These are phyloP conservation scores for Dysdera silvatica DNA, from an alignment of 1,140 invertebrate genomes.

Conservation along the genomic window DNA sequence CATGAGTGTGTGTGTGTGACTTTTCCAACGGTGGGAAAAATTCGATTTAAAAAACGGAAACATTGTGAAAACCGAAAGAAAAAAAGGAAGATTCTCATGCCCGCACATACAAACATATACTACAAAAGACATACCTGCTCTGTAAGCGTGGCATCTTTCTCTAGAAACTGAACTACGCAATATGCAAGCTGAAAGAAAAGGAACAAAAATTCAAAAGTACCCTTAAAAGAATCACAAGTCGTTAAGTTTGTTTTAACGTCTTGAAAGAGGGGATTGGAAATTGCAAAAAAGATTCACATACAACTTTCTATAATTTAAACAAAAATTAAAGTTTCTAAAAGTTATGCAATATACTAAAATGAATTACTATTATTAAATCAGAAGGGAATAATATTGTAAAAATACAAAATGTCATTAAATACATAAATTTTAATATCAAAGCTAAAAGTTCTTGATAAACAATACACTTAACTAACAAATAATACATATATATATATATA, in stretches of 20 bases:
- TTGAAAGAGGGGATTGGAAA: not conserved
- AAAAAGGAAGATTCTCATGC: no score
- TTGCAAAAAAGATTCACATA: not conserved
- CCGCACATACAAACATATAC: not conserved
- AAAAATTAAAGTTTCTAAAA: not conserved
- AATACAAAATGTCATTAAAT: no score
- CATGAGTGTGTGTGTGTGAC: no score
- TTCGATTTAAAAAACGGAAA: no score
- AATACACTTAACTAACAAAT: no score
- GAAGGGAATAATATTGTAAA: not conserved
- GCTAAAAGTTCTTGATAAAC: no score
- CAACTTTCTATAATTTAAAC: not conserved
- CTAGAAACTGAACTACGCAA: conserved; percentile 99
- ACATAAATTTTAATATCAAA: no score
- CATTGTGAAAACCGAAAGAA: no score
- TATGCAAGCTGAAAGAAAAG: conserved; percentile 71
- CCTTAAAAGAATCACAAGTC: not conserved
- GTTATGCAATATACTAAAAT: not conserved
- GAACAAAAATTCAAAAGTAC: not conserved
- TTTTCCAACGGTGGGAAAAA: no score
- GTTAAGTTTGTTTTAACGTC: not conserved
- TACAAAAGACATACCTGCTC: conserved; percentile 54
- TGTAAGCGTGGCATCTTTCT: conserved; percentile 94
- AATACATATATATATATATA: no score
- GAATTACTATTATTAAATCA: not conserved